Base-by-base conservation (phyloP, 37 sponge, comb jelly and placozoan genomes). In the Bolinopsis microptera region DNA sequence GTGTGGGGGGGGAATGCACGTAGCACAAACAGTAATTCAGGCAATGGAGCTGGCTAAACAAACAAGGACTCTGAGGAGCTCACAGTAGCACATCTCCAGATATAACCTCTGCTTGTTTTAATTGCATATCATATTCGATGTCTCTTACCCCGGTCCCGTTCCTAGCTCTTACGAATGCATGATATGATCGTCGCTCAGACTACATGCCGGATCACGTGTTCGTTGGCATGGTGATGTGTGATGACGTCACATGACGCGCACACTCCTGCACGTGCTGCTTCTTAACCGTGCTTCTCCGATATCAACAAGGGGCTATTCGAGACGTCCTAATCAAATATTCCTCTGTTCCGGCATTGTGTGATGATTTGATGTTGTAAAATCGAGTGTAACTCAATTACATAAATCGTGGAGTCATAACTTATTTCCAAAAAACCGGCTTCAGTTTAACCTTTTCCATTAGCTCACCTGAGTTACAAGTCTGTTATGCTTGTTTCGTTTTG, bases 91-190 rank as follows among this genome's bases (percentile, higher is more conserved):
- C 13, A 13, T 48, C 61, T 13, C 61, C 61, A 72, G 31, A 72
- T 30, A 72, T 72, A 28, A 72, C 3, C 74, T 72, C 18, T 72
- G 74, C 74, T 72, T 72, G 74, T 72, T 72, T 72, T 72, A 72
- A 72, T 72, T 72, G 74, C 74, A 72, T 72, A 72, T 72, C 74
- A 72, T 72, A 72, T 72, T 28, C 74, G 74, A 21, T 72, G 74
- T 72, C 74, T 72, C 26, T 72, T 72, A 13, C 61, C 61, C 61
- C 61, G 13, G 61, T 18, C 61, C 61, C 13, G 61, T 48, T 48
- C 61, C n/a, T n/a, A n/a, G n/a, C n/a, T 48, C 61, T 13, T 18
- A 48, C 61, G 13, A 48, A 48, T 48, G 61, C 61, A 48, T 48
- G 61, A 48, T 48, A 48, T 48, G 61, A 48, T 48, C 61, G 61